Base-by-base conservation (phyloP, 1,140 invertebrate genomes). In the Pogonomyrmex californicus region DNA sequence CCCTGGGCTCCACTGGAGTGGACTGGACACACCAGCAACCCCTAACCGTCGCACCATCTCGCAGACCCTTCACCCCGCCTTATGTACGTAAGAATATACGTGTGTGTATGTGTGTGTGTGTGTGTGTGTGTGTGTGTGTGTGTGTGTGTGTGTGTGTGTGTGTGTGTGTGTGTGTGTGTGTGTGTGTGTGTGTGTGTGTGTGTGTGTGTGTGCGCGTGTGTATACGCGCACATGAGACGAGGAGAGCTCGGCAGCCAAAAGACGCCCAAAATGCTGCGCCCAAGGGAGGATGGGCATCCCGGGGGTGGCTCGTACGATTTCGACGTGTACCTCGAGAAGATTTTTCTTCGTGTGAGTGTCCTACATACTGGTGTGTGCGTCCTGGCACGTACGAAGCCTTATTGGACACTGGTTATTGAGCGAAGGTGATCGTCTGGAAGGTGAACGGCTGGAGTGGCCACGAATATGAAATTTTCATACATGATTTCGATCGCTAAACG, bases 401-500 rank as follows among this genome's bases (percentile, higher is more conserved):
- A 90, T 93, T 91, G 93, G 93, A 93, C 92, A 93, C 90, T 87
- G 87, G 92, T 91, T 93, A 93, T 92, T 91, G 92, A 93, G 87
- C 93, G 91, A 86, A 92, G 93, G 92, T 91, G 92, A 93, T 93
- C 92, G 92, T 87, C 88, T 89, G 91, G 91, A 93, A 93, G 91
- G 87, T 85, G 78, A 75, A 81, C 79, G 85, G 73, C 73, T 66
- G 4, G 49, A 54, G 51, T 17, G 70, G 68, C n/a, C 60, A 73
- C 41, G 62, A 87, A 76, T 90, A 90, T 90, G 68, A 90, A 90
- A 90, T 90, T 87, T 78, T 79, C 33, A 49, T n/a, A n/a, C 17
- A n/a, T 12, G 10, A 73, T 60, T 73, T 58, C 79, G 41, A 73
- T 47, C 30, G 68, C 17, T 73, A 49, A 73, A 49, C 33, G 54